Conservation (phyloP, 2,888 invertebrate species). For the Alentia gelatinosa region DNA sequence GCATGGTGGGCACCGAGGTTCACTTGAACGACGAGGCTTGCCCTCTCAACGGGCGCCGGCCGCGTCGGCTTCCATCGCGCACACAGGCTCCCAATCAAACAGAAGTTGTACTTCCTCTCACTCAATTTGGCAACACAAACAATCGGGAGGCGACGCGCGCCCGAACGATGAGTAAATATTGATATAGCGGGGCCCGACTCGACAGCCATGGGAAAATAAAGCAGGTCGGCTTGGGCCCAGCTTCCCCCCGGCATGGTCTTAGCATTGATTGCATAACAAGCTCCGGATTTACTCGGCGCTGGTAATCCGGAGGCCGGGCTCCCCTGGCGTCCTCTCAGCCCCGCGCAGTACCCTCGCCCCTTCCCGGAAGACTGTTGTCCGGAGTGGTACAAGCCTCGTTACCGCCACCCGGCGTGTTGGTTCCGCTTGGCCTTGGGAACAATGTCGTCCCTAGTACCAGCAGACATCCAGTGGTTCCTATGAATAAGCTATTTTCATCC, state of each 20-base stretch:
- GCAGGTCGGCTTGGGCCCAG: neutral
- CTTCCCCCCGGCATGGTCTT: neutral
- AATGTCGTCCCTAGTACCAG: too few relatives aligned
- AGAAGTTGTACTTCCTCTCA: neutral
- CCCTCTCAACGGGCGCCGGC: neutral
- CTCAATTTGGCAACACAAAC: neutral
- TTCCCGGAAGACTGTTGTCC: too few relatives aligned
- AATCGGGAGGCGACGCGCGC: neutral
- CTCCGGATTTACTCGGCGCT: neutral
- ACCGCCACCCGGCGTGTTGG: too few relatives aligned
- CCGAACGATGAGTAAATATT: neutral
- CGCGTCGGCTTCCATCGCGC: too few relatives aligned
- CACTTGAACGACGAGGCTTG: neutral
- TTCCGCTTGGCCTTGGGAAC: too few relatives aligned
- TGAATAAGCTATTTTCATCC: too few relatives aligned
- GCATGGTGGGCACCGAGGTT: neutral
- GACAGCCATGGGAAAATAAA: neutral
- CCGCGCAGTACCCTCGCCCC: neutral
- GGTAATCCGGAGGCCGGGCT: neutral
- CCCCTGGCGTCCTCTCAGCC: neutral
- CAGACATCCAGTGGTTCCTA: too few relatives aligned
- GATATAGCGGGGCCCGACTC: neutral
- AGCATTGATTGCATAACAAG: slow-evolving; percentile 30
- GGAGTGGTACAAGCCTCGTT: too few relatives aligned
- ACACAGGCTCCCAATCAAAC: slow-evolving; percentile 15